Evolutionary conservation across 1,140 invertebrate genomes (phyloP).

Genomic region (Mycetomoellerius zeteki): DNA sequence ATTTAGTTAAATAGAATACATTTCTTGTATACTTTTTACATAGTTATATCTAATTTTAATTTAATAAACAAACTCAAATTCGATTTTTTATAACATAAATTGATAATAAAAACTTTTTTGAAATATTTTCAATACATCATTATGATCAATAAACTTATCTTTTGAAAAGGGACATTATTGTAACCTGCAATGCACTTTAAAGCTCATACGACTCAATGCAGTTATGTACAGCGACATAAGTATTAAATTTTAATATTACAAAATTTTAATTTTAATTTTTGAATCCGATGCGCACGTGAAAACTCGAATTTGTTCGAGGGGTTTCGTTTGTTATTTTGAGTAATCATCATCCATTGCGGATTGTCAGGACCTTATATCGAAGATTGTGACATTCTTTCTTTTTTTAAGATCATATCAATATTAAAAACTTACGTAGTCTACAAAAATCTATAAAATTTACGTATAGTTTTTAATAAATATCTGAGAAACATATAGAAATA

Average conservation of each 20-base stretch:
- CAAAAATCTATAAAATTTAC: constrained; percentile 44
- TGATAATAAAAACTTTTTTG: background rate
- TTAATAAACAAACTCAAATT: background rate
- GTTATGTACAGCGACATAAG: constrained; percentile 73
- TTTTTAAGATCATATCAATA: constrained; percentile 22
- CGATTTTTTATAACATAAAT: background rate
- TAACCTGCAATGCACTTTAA: constrained; percentile 50
- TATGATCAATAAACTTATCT: background rate
- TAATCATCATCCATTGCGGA: constrained; percentile 57
- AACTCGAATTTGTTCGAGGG: constrained; percentile 42
- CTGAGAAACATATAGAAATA: constrained; percentile 20
- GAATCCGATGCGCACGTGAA: constrained; percentile 60
- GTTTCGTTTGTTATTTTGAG: constrained; percentile 30
- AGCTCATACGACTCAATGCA: constrained; percentile 65
- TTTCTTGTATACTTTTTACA: background rate
- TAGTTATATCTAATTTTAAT: background rate
- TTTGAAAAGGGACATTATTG: background rate
- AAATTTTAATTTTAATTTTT: constrained; percentile 68
- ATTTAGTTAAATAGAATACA: background rate
- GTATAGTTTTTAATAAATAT: constrained; percentile 14
- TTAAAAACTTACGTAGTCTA: constrained; percentile 39
- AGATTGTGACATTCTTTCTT: background rate
- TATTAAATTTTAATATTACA: too few species aligned
- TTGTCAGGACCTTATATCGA: constrained; percentile 58
- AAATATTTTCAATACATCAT: constrained; percentile 1